Percentiles rank a stretch among this genome's conserved stretches.
Evolutionary conservation across 2,888 invertebrate genomes (phyloP).

Genomic region (Lucinisca nassula): DNA sequence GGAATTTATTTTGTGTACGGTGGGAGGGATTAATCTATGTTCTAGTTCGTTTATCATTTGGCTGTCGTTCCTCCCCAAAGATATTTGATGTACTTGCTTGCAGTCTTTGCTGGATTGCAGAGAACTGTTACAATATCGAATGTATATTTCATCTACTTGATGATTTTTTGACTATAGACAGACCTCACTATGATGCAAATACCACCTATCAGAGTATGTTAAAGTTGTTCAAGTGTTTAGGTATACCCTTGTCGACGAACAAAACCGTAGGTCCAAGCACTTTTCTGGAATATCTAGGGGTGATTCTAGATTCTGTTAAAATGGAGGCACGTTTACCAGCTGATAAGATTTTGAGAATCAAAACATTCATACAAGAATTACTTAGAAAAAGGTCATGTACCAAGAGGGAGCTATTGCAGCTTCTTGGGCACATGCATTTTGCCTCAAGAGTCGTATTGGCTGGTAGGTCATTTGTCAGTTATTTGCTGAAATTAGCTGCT

Average conservation of each 20-base stretch:
- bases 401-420: constrained; percentile 6
- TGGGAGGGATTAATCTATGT: constrained; percentile 53
- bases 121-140: constrained; percentile 37
- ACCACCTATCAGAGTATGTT: constrained; percentile 45
- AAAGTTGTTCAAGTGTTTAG: constrained; percentile 42
- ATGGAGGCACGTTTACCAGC: constrained; percentile 16
- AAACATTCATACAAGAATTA: not conserved
- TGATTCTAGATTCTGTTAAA: constrained; percentile 59
- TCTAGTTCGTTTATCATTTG: constrained; percentile 53
- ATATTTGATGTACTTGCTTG: constrained; percentile 51
- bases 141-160: constrained; percentile 54
- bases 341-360: not conserved
- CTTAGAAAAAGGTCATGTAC: not conserved
- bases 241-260: constrained; percentile 46
- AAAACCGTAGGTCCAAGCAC: constrained; percentile 54
- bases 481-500: not conserved
- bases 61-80: constrained; percentile 45
- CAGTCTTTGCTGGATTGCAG: constrained; percentile 58
- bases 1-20: constrained; percentile 48
- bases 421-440: constrained; percentile 47
- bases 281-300: constrained; percentile 51
- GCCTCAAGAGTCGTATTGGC: constrained; percentile 26
- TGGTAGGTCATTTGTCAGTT: constrained; percentile 14
- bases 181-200: constrained; percentile 13
- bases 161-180: constrained; percentile 52